Evolutionary conservation across 2,888 invertebrate genomes (phyloP).

Genomic region (Achlya flavicornis): DNA sequence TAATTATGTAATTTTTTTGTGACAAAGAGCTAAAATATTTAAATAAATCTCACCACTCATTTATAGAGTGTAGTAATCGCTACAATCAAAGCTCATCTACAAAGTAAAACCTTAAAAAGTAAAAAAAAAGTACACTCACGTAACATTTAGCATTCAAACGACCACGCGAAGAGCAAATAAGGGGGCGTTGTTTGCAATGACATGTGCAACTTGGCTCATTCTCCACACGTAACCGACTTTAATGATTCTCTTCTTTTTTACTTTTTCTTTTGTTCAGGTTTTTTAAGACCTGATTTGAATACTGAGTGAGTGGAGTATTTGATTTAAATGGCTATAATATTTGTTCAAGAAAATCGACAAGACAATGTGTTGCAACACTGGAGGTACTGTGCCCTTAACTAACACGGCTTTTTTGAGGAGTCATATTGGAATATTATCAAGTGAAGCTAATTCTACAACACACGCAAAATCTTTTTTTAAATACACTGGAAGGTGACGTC

Average conservation of each 20-base stretch:
- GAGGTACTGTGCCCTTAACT: no score
- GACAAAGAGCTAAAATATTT: no score
- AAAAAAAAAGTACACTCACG: not conserved
- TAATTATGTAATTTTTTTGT: no score
- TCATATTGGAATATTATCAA: no score
- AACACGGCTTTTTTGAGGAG: no score
- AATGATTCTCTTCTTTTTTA: not conserved
- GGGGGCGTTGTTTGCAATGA: not conserved
- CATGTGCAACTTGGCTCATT: slow-evolving; percentile 16
- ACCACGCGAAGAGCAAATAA: slow-evolving; percentile 5
- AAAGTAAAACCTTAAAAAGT: not conserved
- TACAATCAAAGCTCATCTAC: no score
- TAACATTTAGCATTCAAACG: slow-evolving; percentile 10
- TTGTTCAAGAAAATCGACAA: not conserved
- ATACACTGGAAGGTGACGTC: no score
- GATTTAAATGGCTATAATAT: not conserved
- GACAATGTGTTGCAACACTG: no score
- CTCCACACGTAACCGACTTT: slow-evolving; percentile 20
- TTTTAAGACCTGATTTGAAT: slow-evolving; percentile 9
- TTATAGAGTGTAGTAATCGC: no score
- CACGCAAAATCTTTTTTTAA: no score
- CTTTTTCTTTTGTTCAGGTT: slow-evolving; percentile 5
- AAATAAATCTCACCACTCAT: no score
- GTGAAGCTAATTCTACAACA: no score
- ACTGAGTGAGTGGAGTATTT: not conserved